A percentile compares a stretch with the other conserved stretches of the same genome.
These are phyloP conservation scores for Drosophila littoralis DNA, from an alignment of 1,140 invertebrate species.

Conservation along the genomic window DNA sequence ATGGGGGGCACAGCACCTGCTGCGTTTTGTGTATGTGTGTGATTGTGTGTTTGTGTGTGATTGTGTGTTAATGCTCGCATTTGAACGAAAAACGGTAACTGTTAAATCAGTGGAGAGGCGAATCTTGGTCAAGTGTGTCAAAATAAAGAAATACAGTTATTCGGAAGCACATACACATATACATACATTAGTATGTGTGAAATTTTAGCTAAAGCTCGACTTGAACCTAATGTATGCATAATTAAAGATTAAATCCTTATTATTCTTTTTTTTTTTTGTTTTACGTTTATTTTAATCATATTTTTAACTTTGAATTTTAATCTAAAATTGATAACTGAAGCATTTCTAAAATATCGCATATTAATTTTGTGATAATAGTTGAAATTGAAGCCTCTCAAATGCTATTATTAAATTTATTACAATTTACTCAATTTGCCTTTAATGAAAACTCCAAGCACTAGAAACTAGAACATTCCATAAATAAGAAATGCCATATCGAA, in stretches of 20 bases:
- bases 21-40: constrained; percentile 54
- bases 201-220: not conserved
- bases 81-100: constrained; percentile 40
- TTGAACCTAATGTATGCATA: too few relatives aligned
- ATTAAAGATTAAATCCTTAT: not conserved
- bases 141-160: constrained; percentile 63
- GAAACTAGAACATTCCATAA: too few relatives aligned
- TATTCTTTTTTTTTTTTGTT: not conserved
- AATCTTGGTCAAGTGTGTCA: constrained; percentile 79
- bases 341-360: too few relatives aligned
- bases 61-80: constrained; percentile 18
- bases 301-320: too few relatives aligned
- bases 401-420: too few relatives aligned
- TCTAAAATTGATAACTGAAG: too few relatives aligned
- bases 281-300: not conserved
- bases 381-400: too few relatives aligned
- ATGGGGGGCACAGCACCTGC: constrained; percentile 64
- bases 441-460: too few relatives aligned
- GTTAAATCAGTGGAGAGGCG: constrained; percentile 50
- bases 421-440: too few relatives aligned
- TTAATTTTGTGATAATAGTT: too few relatives aligned
- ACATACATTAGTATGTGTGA: constrained; percentile 7
- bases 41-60: constrained; percentile 16
- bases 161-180: constrained; percentile 12
- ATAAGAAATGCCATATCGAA: too few relatives aligned